Evolutionary conservation across 2,888 invertebrate genomes (phyloP).

Genomic region (Venusia cambrica): DNA sequence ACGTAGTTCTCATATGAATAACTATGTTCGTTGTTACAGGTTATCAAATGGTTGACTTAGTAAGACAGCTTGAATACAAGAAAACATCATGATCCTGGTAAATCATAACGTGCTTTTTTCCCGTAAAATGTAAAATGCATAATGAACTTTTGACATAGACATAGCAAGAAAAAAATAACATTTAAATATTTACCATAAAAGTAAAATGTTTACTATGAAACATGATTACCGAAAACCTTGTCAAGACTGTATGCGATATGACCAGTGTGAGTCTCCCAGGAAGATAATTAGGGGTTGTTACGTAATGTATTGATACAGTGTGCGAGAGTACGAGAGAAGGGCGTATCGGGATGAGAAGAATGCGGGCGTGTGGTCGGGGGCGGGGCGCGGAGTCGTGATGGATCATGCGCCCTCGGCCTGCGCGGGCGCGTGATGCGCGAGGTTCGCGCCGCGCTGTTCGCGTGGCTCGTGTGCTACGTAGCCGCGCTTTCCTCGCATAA

Average conservation of each 20-base stretch:
- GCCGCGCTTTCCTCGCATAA: slow-evolving; percentile 84
- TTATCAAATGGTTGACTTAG: slow-evolving; percentile 49
- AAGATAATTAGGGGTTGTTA: too few species aligned
- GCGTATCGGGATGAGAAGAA: slow-evolving; percentile 53
- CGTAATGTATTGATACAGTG: slow-evolving; percentile 43
- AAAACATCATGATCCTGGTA: slow-evolving; percentile 65
- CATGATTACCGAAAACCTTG: too few species aligned
- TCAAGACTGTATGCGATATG: too few species aligned
- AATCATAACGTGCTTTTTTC: slow-evolving; percentile 40
- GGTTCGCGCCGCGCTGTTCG: slow-evolving; percentile 77
- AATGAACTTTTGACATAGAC: too few species aligned
- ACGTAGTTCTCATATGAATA: not conserved
- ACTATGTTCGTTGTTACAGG: slow-evolving; percentile 48
- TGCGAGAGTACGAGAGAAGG: slow-evolving; percentile 57
- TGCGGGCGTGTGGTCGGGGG: slow-evolving; percentile 47
- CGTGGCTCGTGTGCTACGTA: slow-evolving; percentile 80
- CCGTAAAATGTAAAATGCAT: too few species aligned
- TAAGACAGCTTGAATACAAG: slow-evolving; percentile 32
- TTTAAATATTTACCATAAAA: too few species aligned
- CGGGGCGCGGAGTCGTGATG: slow-evolving; percentile 49
- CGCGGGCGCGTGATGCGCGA: slow-evolving; percentile 72
- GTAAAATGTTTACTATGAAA: too few species aligned
- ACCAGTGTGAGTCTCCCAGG: too few species aligned
- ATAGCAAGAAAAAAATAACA: too few species aligned
- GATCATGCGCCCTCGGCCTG: slow-evolving; percentile 53